Conservation (phyloP, 2,797 vertebrate species). For the Onychomys torridus region DNA sequence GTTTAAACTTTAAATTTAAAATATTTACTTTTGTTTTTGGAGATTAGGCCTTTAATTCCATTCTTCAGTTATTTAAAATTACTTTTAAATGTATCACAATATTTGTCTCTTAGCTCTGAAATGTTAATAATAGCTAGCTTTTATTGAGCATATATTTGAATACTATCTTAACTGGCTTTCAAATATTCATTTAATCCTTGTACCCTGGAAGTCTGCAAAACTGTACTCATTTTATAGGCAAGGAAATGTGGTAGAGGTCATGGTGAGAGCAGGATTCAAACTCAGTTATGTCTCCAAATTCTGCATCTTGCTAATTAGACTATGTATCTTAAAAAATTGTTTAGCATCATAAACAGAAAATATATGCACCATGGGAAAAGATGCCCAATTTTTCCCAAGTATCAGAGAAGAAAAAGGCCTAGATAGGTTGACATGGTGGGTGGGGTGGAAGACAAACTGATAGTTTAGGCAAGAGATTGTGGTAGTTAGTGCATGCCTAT, state of each 20-base stretch:
- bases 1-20: neutral
- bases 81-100: slow-evolving; percentile 13
- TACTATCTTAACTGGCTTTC: neutral
- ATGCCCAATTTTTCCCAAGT: neutral
- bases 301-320: neutral
- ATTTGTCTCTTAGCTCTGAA: neutral
- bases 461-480: neutral
- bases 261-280: slow-evolving; percentile 25
- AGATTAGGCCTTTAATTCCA: neutral
- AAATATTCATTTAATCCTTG: slow-evolving; percentile 19
- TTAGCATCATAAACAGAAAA: neutral
- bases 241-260: slow-evolving; percentile 7
- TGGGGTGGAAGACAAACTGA: neutral
- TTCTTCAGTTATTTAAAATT: slow-evolving; percentile 30
- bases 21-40: neutral
- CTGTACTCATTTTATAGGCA: slow-evolving; percentile 30
- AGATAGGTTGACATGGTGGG: neutral
- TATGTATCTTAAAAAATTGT: neutral
- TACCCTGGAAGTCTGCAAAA: neutral
- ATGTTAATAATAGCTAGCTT: slow-evolving; percentile 31
- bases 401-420: neutral
- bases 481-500: neutral
- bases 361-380: slow-evolving; percentile 2
- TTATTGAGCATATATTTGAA: neutral
- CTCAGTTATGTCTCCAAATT: neutral